Conservation (phyloP, 1,140 invertebrate genomes). For the Episyrphus balteatus region DNA sequence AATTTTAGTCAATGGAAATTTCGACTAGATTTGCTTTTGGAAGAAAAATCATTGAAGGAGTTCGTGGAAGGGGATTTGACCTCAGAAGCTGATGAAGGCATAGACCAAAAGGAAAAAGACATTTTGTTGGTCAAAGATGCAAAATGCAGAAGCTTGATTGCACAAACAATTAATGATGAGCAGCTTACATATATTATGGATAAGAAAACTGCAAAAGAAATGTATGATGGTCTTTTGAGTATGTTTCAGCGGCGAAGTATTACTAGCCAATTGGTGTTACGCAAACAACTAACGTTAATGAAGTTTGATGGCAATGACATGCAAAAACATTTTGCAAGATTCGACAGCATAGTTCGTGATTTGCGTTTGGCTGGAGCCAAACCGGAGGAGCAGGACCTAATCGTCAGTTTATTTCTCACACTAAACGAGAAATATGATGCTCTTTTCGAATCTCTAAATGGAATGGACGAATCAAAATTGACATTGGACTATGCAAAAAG, state of each 20-base stretch:
- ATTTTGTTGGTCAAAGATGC: neutral
- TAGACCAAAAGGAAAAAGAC: too few species aligned
- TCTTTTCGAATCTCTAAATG: slow-evolving; percentile 4
- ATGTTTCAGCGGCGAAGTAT: slow-evolving; percentile 6
- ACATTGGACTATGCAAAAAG: slow-evolving; percentile 7
- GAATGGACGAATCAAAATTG: slow-evolving; percentile 5
- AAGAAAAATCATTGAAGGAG: too few species aligned
- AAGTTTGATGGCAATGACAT: slow-evolving; percentile 2
- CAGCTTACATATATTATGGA: slow-evolving; percentile 4
- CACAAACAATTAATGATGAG: neutral
- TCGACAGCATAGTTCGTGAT: slow-evolving; percentile 13
- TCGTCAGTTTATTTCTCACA: slow-evolving; percentile 10
- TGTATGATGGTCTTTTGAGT: too few species aligned
- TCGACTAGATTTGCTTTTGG: too few species aligned
- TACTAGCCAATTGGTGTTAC: slow-evolving; percentile 3
- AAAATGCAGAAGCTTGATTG: neutral
- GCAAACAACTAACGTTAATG: slow-evolving; percentile 7
- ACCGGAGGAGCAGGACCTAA: slow-evolving; percentile 8
- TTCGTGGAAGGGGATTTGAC: too few species aligned
- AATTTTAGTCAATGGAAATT: too few species aligned
- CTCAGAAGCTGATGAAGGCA: too few species aligned
- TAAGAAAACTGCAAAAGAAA: slow-evolving; percentile 2
- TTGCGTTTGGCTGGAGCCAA: slow-evolving; percentile 8
- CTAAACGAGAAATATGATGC: slow-evolving; percentile 10
- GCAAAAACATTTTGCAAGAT: slow-evolving; percentile 9